A percentile compares a stretch with the other conserved stretches of the same genome.
Conservation (phyloP, 2,113 vertebrate genomes). For the Morone saxatilis region DNA sequence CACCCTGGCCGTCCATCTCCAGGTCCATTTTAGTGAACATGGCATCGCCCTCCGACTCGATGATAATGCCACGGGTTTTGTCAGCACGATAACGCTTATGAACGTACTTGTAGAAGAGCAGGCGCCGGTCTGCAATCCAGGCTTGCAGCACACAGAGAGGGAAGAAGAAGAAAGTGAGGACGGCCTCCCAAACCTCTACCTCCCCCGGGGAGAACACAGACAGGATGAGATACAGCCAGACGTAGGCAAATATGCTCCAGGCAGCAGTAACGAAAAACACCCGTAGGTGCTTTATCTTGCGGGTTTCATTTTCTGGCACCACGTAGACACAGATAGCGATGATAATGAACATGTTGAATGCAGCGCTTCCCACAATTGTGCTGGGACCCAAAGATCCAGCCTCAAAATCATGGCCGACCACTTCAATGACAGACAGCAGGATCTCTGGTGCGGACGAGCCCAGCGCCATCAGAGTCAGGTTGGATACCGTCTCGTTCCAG, state of each 20-base stretch:
- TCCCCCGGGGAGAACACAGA: constrained; percentile 86
- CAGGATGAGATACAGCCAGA: constrained; percentile 90
- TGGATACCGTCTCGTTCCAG: constrained; percentile 91
- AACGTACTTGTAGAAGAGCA: constrained; percentile 90
- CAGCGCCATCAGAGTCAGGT: constrained; percentile 89
- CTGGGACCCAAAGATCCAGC: constrained; percentile 87
- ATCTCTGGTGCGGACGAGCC: constrained; percentile 90
- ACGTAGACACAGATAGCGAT: constrained; percentile 88
- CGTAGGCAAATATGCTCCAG: constrained; percentile 90
- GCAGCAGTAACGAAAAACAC: constrained; percentile 89
- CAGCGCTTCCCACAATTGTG: constrained; percentile 90
- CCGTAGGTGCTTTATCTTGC: constrained; percentile 87
- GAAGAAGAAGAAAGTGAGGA: constrained; percentile 90
- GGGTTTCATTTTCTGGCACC: constrained; percentile 87
- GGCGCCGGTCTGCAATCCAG: constrained; percentile 88
- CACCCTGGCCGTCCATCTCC: constrained; percentile 87
- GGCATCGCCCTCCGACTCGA: constrained; percentile 87
- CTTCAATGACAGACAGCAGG: constrained; percentile 89
- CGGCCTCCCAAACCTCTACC: constrained; percentile 89
- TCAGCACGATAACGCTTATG: constrained; percentile 87
- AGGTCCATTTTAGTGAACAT: constrained; percentile 87
- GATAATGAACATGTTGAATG: constrained; percentile 92
- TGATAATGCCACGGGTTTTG: constrained; percentile 87
- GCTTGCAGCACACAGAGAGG: constrained; percentile 88
- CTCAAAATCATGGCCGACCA: constrained; percentile 87